Evolutionary conservation across 2,888 invertebrate genomes (phyloP).

Genomic region (Thalpophila matura): DNA sequence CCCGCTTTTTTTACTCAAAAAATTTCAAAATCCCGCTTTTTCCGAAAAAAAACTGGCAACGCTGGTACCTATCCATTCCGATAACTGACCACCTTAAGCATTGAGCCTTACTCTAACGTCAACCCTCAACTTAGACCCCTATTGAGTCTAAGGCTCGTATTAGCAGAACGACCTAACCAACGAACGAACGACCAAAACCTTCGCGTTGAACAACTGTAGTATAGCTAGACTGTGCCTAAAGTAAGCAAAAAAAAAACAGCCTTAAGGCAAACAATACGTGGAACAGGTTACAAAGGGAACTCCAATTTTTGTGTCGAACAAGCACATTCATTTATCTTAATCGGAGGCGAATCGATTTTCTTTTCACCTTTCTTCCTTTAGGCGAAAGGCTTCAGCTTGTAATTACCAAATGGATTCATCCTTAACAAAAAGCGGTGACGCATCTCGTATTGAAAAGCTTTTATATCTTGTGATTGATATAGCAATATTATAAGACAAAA

Average conservation of each 20-base stretch:
- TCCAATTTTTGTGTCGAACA: constrained; percentile 29
- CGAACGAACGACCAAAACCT: no score
- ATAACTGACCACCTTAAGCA: no score
- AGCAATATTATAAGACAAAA: background rate
- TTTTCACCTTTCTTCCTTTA: constrained; percentile 11
- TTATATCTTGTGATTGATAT: constrained; percentile 14
- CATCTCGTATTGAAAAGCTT: constrained; percentile 8
- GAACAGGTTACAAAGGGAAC: constrained; percentile 19
- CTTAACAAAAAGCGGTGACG: constrained; percentile 35
- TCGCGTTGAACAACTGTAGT: no score
- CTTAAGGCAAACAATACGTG: constrained; percentile 10
- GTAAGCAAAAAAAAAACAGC: constrained; percentile 4
- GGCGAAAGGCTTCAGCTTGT: constrained; percentile 3
- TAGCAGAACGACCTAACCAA: no score
- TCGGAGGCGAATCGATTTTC: constrained; percentile 45
- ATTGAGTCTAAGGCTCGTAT: no score
- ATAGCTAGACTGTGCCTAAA: no score
- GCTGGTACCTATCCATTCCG: no score
- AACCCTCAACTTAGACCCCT: no score
- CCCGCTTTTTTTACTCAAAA: no score
- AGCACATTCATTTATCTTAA: constrained; percentile 43
- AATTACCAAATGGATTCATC: constrained; percentile 38
- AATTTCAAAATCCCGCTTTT: no score
- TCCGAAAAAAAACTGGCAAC: no score
- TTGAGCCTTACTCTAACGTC: no score